phyloP scores from a whole-genome alignment of 1,140 invertebrate genomes.

The Aphaenogaster rudis region DNA sequence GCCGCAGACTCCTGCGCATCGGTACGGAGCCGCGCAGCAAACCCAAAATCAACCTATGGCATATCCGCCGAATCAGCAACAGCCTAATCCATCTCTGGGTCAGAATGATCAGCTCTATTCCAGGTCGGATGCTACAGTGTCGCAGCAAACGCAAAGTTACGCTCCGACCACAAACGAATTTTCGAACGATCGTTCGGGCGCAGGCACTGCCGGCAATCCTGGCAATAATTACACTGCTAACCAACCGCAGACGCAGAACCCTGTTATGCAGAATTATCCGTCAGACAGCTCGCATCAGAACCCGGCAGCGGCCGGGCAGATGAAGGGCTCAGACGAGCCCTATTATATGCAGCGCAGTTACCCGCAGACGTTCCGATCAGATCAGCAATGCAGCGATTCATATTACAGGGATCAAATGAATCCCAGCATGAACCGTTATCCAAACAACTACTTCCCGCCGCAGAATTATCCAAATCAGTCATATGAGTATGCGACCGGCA shows the following conservation, averaged over 20 bases:
- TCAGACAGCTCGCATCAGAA: slow-evolving; percentile 71
- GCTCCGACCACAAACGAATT: slow-evolving; percentile 71
- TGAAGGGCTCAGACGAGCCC: slow-evolving; percentile 80
- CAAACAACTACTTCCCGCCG: slow-evolving; percentile 81
- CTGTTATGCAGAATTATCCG: slow-evolving; percentile 73
- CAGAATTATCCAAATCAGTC: slow-evolving; percentile 83
- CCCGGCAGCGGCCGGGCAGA: slow-evolving; percentile 63
- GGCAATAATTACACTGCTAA: slow-evolving; percentile 75
- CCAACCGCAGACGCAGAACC: slow-evolving; percentile 71
- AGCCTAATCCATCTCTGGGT: slow-evolving; percentile 65
- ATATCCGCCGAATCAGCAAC: slow-evolving; percentile 75
- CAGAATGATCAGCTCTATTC: slow-evolving; percentile 79
- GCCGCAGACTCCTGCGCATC: slow-evolving; percentile 67
- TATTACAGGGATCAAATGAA: slow-evolving; percentile 80
- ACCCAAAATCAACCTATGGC: slow-evolving; percentile 72
- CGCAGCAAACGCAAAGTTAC: slow-evolving; percentile 77
- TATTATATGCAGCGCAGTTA: slow-evolving; percentile 84
- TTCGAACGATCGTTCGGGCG: slow-evolving; percentile 72
- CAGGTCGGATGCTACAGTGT: slow-evolving; percentile 69
- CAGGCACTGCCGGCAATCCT: slow-evolving; percentile 70
- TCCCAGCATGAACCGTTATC: slow-evolving; percentile 79
- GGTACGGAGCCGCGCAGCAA: slow-evolving; percentile 74
- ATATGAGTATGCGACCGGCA: slow-evolving; percentile 77
- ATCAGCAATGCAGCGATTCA: slow-evolving; percentile 80
- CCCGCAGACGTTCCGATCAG: slow-evolving; percentile 76